Percentiles rank a stretch among this genome's conserved stretches.
Conservation (phyloP, 1,140 invertebrate species). For the Pissodes strobi region DNA sequence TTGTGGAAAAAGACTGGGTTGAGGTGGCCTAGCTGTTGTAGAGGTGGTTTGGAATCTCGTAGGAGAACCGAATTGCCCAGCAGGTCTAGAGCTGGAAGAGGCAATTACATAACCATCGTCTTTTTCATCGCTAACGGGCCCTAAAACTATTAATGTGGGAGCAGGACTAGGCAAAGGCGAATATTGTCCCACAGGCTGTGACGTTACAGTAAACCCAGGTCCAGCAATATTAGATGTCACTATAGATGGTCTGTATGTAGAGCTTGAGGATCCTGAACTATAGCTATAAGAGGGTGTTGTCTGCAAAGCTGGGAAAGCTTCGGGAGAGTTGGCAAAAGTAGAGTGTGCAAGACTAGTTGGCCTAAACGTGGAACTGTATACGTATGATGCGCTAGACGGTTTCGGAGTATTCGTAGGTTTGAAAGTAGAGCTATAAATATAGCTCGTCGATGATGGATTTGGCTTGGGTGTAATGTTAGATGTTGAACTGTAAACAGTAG, state of each 20-base stretch:
- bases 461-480: slow-evolving; percentile 5
- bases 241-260: slow-evolving; percentile 45
- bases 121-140: slow-evolving; percentile 56
- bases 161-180: slow-evolving; percentile 60
- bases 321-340: slow-evolving; percentile 43
- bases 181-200: slow-evolving; percentile 34
- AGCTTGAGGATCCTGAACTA: slow-evolving; percentile 58
- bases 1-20: slow-evolving; percentile 43
- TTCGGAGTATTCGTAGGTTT: slow-evolving; percentile 23
- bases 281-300: slow-evolving; percentile 64
- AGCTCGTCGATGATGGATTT: slow-evolving; percentile 25
- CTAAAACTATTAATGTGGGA: slow-evolving; percentile 74
- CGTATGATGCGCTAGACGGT: slow-evolving; percentile 26
- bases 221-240: slow-evolving; percentile 39
- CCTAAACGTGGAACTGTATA: slow-evolving; percentile 17
- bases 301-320: slow-evolving; percentile 38
- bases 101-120: slow-evolving; percentile 19
- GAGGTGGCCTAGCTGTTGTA: slow-evolving; percentile 46
- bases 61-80: slow-evolving; percentile 14
- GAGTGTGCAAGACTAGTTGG: slow-evolving; percentile 33
- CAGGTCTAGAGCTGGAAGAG: slow-evolving; percentile 35
- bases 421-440: slow-evolving; percentile 23
- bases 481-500: not conserved
- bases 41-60: slow-evolving; percentile 4
- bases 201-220: slow-evolving; percentile 42